Conservation (phyloP, 1,140 invertebrate species). For the Andricus grossulariae region DNA sequence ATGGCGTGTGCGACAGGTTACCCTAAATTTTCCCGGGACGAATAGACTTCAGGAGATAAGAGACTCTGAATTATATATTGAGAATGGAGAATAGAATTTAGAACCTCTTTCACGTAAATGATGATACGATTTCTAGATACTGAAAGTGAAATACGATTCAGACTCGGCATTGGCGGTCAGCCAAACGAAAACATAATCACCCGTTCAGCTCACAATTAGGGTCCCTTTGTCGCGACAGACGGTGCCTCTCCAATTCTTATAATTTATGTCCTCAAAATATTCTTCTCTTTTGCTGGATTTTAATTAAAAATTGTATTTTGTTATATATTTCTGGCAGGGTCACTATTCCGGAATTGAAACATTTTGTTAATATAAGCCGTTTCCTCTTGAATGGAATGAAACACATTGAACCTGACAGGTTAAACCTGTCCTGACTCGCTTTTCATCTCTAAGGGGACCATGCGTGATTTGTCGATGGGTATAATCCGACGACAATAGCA, state of each 20-base stretch:
- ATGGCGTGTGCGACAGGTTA: background rate
- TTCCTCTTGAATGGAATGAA: background rate
- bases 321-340: background rate
- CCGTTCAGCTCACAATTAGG: constrained; percentile 21
- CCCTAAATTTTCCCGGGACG: constrained; percentile 4
- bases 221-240: constrained; percentile 30
- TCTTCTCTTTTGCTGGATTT: constrained; percentile 6
- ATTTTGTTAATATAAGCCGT: too few relatives aligned
- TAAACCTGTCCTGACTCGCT: constrained; percentile 14
- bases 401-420: constrained; percentile 7
- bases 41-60: constrained; percentile 4
- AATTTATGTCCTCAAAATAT: constrained; percentile 6
- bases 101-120: constrained; percentile 4
- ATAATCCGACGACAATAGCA: constrained; percentile 27
- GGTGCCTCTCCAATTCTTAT: constrained; percentile 4
- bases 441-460: constrained; percentile 9
- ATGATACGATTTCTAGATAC: constrained; percentile 1
- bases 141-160: background rate
- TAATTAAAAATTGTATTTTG: constrained; percentile 11
- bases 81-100: constrained; percentile 12
- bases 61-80: background rate
- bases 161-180: constrained; percentile 12
- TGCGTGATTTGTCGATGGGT: constrained; percentile 17
- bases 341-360: too few relatives aligned
- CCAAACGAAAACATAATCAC: constrained; percentile 30